phyloP scores from a whole-genome alignment of 2,888 invertebrate species.

The Troglohyphantes excavatus region DNA sequence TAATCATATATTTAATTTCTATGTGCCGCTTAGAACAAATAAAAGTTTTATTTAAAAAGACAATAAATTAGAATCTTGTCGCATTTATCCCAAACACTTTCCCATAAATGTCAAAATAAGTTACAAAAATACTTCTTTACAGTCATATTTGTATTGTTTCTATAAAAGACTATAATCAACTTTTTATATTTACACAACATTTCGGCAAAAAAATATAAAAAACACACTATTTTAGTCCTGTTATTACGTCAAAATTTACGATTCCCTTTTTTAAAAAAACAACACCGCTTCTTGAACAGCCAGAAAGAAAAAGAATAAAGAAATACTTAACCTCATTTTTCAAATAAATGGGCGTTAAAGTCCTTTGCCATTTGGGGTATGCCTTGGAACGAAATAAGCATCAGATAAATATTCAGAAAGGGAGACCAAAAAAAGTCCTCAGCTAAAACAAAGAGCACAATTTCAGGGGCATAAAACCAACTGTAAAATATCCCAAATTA shows the following conservation, averaged over 20 bases:
- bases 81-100: background rate
- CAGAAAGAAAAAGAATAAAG: background rate
- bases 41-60: background rate
- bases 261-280: background rate
- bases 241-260: background rate
- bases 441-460: conserved; percentile 19
- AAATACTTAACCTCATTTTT: conserved; percentile 47
- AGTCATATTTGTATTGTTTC: background rate
- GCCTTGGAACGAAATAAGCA: conserved; percentile 48
- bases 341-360: conserved; percentile 55
- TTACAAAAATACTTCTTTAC: background rate
- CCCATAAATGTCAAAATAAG: background rate
- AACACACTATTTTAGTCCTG: background rate
- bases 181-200: background rate
- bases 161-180: background rate
- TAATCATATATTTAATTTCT: too few species aligned
- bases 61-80: background rate
- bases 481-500: conserved; percentile 57
- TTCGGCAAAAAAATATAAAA: background rate
- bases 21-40: background rate
- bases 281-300: background rate
- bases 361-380: conserved; percentile 32
- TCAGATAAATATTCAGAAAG: conserved; percentile 58
- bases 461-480: background rate
- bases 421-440: background rate